Evolutionary conservation across 1,140 invertebrate species (phyloP).

Genomic region (Drosophila subpulchrella): DNA sequence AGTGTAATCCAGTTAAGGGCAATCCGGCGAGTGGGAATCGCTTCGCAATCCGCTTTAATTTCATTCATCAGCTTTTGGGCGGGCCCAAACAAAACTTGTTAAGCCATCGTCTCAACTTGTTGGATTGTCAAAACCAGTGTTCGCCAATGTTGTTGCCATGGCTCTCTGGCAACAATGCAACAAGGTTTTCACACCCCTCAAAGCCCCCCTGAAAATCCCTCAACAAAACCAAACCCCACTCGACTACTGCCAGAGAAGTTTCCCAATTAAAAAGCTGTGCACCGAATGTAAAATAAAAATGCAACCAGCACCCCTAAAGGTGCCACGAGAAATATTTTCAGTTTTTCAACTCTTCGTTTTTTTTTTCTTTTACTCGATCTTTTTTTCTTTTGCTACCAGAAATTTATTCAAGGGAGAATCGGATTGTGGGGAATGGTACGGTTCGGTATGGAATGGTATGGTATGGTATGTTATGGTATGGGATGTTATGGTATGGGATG

Average conservation of each 20-base stretch:
- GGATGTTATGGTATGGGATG: not conserved
- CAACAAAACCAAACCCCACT: slow-evolving; percentile 1
- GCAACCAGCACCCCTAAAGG: slow-evolving; percentile 27
- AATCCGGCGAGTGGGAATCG: slow-evolving; percentile 17
- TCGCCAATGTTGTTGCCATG: slow-evolving; percentile 44
- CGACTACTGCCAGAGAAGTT: slow-evolving; percentile 38
- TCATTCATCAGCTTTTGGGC: slow-evolving; percentile 37
- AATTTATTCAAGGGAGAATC: slow-evolving; percentile 39
- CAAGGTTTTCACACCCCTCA: slow-evolving; percentile 11
- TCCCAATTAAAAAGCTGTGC: slow-evolving; percentile 60
- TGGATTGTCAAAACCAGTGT: slow-evolving; percentile 53
- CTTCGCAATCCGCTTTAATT: slow-evolving; percentile 31
- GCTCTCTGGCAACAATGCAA: slow-evolving; percentile 38
- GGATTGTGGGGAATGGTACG: slow-evolving; percentile 9
- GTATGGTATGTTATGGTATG: not conserved
- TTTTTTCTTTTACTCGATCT: not conserved
- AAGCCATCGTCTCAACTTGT: slow-evolving; percentile 46
- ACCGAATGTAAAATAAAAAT: slow-evolving; percentile 34
- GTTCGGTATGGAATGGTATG: not conserved
- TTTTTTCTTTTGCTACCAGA: slow-evolving; percentile 22
- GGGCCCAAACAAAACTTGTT: slow-evolving; percentile 43
- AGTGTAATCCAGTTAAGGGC: slow-evolving; percentile 25
- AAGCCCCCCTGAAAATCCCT: not conserved
- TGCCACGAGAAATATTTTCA: slow-evolving; percentile 39
- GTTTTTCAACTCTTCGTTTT: slow-evolving; percentile 24